Evolutionary conservation across 2,888 invertebrate genomes (phyloP), one percentile per base, ranked within the genome.

Genomic region (Silvanus unidentatus): DNA sequence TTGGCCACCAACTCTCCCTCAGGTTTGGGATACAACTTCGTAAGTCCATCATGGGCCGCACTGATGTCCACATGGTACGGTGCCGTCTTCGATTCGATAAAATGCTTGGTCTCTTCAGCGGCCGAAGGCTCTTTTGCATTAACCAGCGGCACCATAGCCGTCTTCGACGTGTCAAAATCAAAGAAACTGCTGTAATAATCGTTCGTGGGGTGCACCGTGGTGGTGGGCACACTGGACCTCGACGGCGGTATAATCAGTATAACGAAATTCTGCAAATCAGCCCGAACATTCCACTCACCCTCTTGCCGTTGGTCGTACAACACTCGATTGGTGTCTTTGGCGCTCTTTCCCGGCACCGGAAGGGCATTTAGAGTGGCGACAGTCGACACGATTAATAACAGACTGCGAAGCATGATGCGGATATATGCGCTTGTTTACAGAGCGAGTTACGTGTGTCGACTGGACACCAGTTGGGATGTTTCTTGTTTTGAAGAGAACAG

Each of bases 261-360:
- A 51, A 88, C 73, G 51, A 88, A 78, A 62, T 89, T 88, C 53
- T 86, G 81, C 8, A 89, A 70, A 64, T 87, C 84, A 0, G 86
- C 84, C 40, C 81, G 77, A 9, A 87, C 76, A 68, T 90, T 66
- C 59, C 52, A 60, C 2, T 82, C 79, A 27, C 89, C 88, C 44
- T 86, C 83, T 66, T 89, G 88, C 1, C 86, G 76, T 63, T 88
- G 86, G 66, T 89, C 82, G 72, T 80, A 81, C n/a, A 62, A 16
- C 15, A 37, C 16, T 5, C 15, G 9, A 5, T 6, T 15, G 10
- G 45, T 28, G 61, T 54, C 38, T 49, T 54, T 16, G 29, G 43
- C 9, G 15, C 27, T 9, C 12, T 37, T 37, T 32, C 22, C 22
- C 10, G 37, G 37, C 12, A 37, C 13, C n/a, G 37, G 37, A 15